phyloP scores from a whole-genome alignment of 1,140 invertebrate species.

The Delia radicum region DNA sequence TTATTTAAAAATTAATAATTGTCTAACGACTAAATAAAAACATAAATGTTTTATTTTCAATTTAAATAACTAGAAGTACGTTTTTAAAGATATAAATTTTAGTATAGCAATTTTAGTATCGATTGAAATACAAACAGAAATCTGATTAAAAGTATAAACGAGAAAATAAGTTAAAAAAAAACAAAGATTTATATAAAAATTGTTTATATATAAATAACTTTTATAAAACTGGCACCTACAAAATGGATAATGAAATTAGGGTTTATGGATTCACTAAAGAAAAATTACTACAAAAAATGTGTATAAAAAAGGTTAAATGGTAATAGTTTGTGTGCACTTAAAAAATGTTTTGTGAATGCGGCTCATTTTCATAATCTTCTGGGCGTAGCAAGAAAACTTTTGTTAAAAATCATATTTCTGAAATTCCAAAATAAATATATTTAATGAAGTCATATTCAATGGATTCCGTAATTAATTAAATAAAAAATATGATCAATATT shows the following conservation, averaged over 20 bases:
- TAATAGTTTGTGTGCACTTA: neutral
- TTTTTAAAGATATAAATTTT: no score
- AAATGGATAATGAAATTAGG: neutral
- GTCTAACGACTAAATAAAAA: conserved; percentile 51
- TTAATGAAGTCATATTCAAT: no score
- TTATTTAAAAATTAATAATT: conserved; percentile 39
- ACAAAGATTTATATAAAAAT: neutral
- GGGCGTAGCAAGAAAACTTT: no score
- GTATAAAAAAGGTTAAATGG: neutral
- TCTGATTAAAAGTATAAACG: neutral
- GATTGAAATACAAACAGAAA: neutral
- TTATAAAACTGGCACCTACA: neutral
- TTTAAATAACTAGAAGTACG: conserved; percentile 55
- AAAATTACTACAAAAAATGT: neutral
- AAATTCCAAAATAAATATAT: no score
- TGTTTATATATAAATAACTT: no score
- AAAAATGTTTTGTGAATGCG: no score
- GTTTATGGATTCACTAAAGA: neutral
- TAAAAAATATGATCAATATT: no score
- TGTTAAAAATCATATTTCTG: no score
- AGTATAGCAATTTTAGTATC: neutral
- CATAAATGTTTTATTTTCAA: conserved; percentile 37
- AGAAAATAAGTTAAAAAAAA: neutral
- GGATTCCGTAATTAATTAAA: no score
- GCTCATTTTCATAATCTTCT: no score